Evolutionary conservation across 2,113 vertebrate species (phyloP).

Genomic region (Reinhardtius hippoglossoides): DNA sequence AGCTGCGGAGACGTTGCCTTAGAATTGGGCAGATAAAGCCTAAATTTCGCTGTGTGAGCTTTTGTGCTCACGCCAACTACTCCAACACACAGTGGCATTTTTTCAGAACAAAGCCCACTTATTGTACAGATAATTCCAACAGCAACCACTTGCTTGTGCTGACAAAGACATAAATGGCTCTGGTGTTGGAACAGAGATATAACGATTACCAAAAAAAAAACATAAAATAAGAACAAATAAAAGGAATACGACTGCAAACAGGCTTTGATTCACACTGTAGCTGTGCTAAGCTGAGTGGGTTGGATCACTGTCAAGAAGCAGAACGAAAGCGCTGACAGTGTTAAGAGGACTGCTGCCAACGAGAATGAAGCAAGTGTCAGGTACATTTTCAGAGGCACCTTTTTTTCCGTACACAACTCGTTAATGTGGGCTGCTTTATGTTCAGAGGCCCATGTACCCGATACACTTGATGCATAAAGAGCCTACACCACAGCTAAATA

Average conservation of each 20-base stretch:
- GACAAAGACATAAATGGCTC: constrained; percentile 28
- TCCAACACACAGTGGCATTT: constrained; percentile 33
- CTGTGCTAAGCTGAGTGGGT: constrained; percentile 22
- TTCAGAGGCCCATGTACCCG: constrained; percentile 20
- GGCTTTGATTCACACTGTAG: constrained; percentile 33
- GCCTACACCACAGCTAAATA: neutral
- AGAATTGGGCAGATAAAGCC: constrained; percentile 21
- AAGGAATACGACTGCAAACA: constrained; percentile 43
- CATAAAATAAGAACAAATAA: constrained; percentile 34
- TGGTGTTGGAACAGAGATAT: constrained; percentile 3
- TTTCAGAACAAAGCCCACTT: constrained; percentile 47
- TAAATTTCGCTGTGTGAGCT: constrained; percentile 21
- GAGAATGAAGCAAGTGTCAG: constrained; percentile 35
- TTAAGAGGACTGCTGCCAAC: constrained; percentile 50
- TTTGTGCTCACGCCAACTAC: constrained; percentile 55
- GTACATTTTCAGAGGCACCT: constrained; percentile 46
- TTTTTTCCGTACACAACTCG: constrained; percentile 39
- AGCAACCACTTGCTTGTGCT: constrained; percentile 16
- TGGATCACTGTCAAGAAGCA: constrained; percentile 63
- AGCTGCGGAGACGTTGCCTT: constrained; percentile 24
- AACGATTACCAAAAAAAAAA: neutral
- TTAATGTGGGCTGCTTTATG: constrained; percentile 46
- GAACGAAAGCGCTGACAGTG: constrained; percentile 60
- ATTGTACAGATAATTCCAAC: constrained; percentile 26
- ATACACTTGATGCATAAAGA: constrained; percentile 12